Percentiles rank a stretch among this genome's conserved stretches.
phyloP scores from a whole-genome alignment of 2,888 invertebrate genomes.

The Chaetogeoica ovagalla region DNA sequence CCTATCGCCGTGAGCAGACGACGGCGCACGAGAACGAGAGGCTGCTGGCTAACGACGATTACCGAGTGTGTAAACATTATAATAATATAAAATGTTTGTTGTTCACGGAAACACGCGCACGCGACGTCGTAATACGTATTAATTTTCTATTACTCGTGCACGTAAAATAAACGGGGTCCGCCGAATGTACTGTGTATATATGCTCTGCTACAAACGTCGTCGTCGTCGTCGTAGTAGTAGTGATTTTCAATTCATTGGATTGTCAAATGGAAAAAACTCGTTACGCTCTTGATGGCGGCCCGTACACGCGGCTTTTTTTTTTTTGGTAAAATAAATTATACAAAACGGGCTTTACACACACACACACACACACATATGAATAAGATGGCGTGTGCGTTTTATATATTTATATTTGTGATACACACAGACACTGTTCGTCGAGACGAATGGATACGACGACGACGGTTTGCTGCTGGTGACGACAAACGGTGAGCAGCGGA shows the following conservation, averaged over 20 bases:
- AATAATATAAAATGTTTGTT: not conserved
- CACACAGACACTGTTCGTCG: not conserved
- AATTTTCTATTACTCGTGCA: no score
- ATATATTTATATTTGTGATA: not conserved
- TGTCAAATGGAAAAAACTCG: constrained; percentile 27
- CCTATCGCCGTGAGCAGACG: no score
- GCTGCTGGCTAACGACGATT: not conserved
- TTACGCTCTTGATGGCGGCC: not conserved
- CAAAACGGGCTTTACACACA: no score
- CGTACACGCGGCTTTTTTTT: not conserved
- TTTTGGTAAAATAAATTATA: constrained; percentile 15
- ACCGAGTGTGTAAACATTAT: constrained; percentile 18
- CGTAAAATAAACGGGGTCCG: no score
- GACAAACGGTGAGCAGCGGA: no score
- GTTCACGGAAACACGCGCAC: not conserved
- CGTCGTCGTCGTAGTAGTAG: no score
- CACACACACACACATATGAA: not conserved
- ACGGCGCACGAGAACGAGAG: not conserved
- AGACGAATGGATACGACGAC: no score
- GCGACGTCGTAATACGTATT: no score
- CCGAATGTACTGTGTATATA: no score
- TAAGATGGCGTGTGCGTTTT: no score
- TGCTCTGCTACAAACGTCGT: no score
- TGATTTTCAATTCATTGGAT: constrained; percentile 32
- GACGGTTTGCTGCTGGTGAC: no score